phyloP scores from a whole-genome alignment of 1,140 invertebrate genomes.

The Uloborus diversus region DNA sequence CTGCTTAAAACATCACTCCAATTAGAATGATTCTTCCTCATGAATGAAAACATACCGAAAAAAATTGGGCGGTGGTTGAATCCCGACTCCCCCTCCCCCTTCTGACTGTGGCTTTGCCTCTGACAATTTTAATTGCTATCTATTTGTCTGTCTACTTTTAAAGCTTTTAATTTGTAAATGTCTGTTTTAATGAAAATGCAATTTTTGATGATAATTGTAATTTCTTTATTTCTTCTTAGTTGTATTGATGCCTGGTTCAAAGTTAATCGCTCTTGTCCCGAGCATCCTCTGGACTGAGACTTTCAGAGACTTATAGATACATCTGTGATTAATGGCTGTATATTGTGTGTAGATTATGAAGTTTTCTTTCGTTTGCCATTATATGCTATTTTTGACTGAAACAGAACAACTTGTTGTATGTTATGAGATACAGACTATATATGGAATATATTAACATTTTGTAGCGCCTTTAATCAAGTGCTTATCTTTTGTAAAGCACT shows the following conservation, averaged over 20 bases:
- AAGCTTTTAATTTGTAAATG: no score
- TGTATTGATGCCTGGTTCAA: slow-evolving; percentile 98
- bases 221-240: slow-evolving; percentile 70
- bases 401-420: slow-evolving; percentile 33
- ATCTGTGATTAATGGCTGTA: slow-evolving; percentile 54
- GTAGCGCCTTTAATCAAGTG: slow-evolving; percentile 30
- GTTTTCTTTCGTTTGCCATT: slow-evolving; percentile 1
- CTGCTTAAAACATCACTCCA: no score
- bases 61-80: no score
- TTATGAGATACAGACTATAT: slow-evolving; percentile 14
- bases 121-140: no score
- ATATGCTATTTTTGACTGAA: neutral
- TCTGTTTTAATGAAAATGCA: neutral
- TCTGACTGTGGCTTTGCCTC: no score
- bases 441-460: slow-evolving; percentile 13
- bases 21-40: no score
- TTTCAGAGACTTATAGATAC: slow-evolving; percentile 46
- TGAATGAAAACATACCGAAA: no score
- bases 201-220: neutral
- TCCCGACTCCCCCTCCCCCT: no score
- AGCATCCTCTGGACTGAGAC: slow-evolving; percentile 87
- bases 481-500: slow-evolving; percentile 12
- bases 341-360: slow-evolving; percentile 35
- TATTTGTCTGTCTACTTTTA: no score
- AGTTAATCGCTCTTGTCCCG: slow-evolving; percentile 95